A percentile compares a stretch with the other conserved stretches of the same genome.
These are phyloP conservation scores for Manis crassicaudata DNA, from an alignment of 2,797 vertebrate species.

Conservation along the genomic window DNA sequence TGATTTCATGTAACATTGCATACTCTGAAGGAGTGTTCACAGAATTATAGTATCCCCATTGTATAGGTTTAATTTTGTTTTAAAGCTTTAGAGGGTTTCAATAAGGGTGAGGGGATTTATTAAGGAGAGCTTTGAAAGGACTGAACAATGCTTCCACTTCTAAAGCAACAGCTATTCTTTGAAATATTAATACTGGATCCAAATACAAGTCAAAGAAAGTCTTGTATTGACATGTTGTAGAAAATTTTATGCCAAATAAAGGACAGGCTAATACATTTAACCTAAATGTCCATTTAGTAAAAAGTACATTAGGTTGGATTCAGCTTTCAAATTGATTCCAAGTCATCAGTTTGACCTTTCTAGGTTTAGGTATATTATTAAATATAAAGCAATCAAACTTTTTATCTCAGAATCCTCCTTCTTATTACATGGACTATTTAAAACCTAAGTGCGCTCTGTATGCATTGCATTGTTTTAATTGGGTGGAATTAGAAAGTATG, in stretches of 20 bases:
- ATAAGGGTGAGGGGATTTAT: neutral
- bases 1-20: neutral
- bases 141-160: conserved; percentile 1
- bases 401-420: neutral
- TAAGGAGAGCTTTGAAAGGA: neutral
- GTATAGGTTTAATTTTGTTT: neutral
- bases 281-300: neutral
- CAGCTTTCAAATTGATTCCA: neutral
- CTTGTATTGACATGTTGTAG: neutral
- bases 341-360: neutral
- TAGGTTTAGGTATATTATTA: neutral
- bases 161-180: conserved; percentile 29
- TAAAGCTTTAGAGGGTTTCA: neutral
- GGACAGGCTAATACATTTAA: neutral
- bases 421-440: neutral
- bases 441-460: neutral
- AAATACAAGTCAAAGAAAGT: conserved; percentile 15
- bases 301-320: neutral
- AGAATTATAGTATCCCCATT: neutral
- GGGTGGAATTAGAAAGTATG: neutral
- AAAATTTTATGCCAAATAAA: neutral
- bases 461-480: neutral
- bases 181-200: neutral
- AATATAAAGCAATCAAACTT: neutral
- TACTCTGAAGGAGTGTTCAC: neutral